Conservation (phyloP, 2,113 vertebrate species). For the Sorex fumeus region DNA sequence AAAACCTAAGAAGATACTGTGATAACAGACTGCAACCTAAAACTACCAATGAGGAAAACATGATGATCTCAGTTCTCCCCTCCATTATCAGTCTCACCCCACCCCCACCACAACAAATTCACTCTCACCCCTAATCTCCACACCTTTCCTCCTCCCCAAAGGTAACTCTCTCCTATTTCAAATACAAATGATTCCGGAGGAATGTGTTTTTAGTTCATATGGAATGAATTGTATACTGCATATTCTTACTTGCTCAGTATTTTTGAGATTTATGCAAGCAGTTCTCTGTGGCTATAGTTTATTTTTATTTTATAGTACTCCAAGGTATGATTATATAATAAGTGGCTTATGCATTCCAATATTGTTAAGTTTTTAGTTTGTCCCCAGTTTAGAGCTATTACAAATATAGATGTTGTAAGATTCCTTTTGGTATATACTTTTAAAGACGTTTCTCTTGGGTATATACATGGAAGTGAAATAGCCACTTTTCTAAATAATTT, state of each 20-base stretch:
- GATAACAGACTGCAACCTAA: not conserved
- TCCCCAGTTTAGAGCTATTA: slow-evolving; percentile 8
- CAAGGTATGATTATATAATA: not conserved
- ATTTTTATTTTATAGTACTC: slow-evolving; percentile 50
- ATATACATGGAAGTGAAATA: not conserved
- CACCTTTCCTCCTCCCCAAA: not conserved
- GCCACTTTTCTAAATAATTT: not conserved
- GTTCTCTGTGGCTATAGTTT: not conserved
- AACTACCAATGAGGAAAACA: not conserved
- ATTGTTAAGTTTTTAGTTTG: slow-evolving; percentile 26
- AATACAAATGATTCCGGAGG: not conserved
- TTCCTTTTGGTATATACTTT: not conserved
- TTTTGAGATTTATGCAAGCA: not conserved
- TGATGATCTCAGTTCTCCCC: too few species aligned
- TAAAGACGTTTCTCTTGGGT: not conserved
- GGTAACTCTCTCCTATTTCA: not conserved
- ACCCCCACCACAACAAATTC: not conserved
- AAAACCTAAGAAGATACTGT: not conserved
- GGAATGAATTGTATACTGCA: not conserved
- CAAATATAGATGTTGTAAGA: not conserved
- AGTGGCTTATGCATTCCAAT: not conserved
- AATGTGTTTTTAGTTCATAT: slow-evolving; percentile 18
- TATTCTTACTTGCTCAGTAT: slow-evolving; percentile 48
- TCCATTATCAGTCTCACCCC: too few species aligned
- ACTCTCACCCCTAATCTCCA: not conserved